Evolutionary conservation across 2,113 vertebrate species (phyloP).

Genomic region (Salvelinus sp.): DNA sequence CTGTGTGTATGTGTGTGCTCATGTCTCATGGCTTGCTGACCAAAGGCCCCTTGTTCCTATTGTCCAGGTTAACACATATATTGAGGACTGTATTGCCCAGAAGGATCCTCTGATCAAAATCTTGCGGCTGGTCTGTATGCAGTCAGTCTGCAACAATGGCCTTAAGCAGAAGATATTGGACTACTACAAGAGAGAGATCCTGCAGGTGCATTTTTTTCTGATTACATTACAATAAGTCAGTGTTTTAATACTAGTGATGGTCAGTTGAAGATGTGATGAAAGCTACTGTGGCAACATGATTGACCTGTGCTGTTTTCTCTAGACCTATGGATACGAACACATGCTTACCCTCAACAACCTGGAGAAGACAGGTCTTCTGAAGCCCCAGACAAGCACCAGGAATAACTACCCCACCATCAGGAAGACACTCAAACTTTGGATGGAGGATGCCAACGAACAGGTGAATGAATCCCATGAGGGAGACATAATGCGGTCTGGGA

Average conservation of each 20-base stretch:
- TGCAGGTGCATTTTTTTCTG: conserved; percentile 78
- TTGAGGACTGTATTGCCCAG: conserved; percentile 93
- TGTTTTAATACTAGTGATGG: neutral
- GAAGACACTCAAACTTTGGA: conserved; percentile 95
- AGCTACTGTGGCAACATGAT: neutral
- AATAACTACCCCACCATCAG: conserved; percentile 96
- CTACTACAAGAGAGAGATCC: conserved; percentile 92
- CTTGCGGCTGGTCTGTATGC: conserved; percentile 88
- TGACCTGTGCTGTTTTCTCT: conserved; percentile 29
- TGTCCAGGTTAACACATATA: conserved; percentile 84
- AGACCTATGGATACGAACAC: conserved; percentile 97
- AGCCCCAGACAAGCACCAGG: conserved; percentile 80
- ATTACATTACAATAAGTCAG: neutral
- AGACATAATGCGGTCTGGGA: too few species aligned
- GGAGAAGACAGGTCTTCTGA: conserved; percentile 90
- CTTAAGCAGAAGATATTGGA: conserved; percentile 95
- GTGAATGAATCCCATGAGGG: conserved; percentile 52
- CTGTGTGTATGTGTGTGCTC: neutral
- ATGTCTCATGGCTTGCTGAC: neutral
- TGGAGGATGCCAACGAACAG: conserved; percentile 97
- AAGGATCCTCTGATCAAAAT: conserved; percentile 93
- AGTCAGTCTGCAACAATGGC: conserved; percentile 95
- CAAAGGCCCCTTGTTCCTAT: too few species aligned
- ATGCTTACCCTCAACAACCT: conserved; percentile 91
- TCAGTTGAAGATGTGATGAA: neutral